A percentile compares a stretch with the other conserved stretches of the same genome.
Conservation (phyloP, 1,140 invertebrate species). For the Drosophila bipectinata region DNA sequence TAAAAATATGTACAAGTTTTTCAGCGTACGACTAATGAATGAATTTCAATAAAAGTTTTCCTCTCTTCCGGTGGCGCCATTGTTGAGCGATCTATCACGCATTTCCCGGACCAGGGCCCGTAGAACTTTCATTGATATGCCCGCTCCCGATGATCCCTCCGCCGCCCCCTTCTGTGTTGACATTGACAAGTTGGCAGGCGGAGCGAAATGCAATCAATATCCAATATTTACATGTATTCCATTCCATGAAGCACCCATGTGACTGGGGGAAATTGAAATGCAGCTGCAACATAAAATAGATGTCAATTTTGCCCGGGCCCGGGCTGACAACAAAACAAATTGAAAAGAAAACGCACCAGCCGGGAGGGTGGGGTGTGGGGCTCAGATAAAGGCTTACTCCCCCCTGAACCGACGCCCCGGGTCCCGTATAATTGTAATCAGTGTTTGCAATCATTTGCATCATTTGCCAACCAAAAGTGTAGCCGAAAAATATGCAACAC, state of each 20-base stretch:
- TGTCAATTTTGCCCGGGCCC: slow-evolving; percentile 62
- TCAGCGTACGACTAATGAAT: slow-evolving; percentile 57
- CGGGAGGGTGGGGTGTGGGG: not conserved
- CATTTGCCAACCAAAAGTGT: slow-evolving; percentile 24
- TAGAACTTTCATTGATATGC: not conserved
- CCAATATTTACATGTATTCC: slow-evolving; percentile 56
- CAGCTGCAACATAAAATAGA: slow-evolving; percentile 56
- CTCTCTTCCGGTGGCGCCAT: slow-evolving; percentile 36
- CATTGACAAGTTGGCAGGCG: slow-evolving; percentile 68
- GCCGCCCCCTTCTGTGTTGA: slow-evolving; percentile 31
- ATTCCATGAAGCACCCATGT: slow-evolving; percentile 1
- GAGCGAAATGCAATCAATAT: slow-evolving; percentile 76
- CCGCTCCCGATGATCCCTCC: not conserved
- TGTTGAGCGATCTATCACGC: slow-evolving; percentile 51
- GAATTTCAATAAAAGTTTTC: slow-evolving; percentile 57
- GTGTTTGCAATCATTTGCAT: slow-evolving; percentile 42
- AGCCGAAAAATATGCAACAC: slow-evolving; percentile 43
- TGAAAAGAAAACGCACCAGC: slow-evolving; percentile 33
- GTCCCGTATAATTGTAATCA: slow-evolving; percentile 48
- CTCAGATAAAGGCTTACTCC: slow-evolving; percentile 12
- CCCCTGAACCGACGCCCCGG: not conserved
- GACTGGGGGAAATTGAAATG: slow-evolving; percentile 43
- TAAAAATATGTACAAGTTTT: slow-evolving; percentile 48
- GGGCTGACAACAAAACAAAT: slow-evolving; percentile 62
- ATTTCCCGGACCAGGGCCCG: slow-evolving; percentile 18